phyloP scores from a whole-genome alignment of 2,113 vertebrate genomes.

The Albula goreensis region DNA sequence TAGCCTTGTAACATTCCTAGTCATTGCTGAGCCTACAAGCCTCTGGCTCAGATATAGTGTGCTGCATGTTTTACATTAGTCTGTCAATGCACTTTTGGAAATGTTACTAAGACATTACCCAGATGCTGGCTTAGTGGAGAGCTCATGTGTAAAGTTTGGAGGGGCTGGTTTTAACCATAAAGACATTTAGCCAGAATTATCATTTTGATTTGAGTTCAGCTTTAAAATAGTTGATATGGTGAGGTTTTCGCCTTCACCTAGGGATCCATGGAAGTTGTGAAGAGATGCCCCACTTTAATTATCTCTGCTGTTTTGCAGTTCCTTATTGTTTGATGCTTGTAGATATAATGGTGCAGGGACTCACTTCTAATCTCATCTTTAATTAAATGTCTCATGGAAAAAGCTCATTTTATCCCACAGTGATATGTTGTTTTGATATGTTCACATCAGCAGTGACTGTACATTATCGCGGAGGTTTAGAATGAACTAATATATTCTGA shows the following conservation, averaged over 20 bases:
- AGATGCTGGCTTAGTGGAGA: slow-evolving; percentile 59
- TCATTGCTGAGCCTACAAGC: no score
- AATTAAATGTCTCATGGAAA: slow-evolving; percentile 6
- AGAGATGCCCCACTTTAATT: slow-evolving; percentile 1
- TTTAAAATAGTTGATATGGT: background rate
- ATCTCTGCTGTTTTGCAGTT: background rate
- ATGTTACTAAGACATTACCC: slow-evolving; percentile 53
- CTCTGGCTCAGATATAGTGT: slow-evolving; percentile 46
- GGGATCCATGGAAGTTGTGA: background rate
- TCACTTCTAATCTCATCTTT: background rate
- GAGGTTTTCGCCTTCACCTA: background rate
- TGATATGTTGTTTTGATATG: background rate
- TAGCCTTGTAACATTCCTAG: no score
- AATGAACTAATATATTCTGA: background rate
- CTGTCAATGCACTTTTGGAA: slow-evolving; percentile 38
- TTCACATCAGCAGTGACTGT: background rate
- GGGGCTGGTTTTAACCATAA: slow-evolving; percentile 19
- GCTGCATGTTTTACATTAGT: slow-evolving; percentile 55
- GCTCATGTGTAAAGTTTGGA: slow-evolving; percentile 27
- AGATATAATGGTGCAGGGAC: background rate
- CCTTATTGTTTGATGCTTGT: background rate
- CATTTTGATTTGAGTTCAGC: background rate
- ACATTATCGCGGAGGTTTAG: background rate
- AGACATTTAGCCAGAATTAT: slow-evolving; percentile 25
- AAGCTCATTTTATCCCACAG: background rate